Evolutionary conservation across 2,797 vertebrate genomes (phyloP), one percentile per base, ranked within the genome.

Genomic region (Lophura swinhoii): DNA sequence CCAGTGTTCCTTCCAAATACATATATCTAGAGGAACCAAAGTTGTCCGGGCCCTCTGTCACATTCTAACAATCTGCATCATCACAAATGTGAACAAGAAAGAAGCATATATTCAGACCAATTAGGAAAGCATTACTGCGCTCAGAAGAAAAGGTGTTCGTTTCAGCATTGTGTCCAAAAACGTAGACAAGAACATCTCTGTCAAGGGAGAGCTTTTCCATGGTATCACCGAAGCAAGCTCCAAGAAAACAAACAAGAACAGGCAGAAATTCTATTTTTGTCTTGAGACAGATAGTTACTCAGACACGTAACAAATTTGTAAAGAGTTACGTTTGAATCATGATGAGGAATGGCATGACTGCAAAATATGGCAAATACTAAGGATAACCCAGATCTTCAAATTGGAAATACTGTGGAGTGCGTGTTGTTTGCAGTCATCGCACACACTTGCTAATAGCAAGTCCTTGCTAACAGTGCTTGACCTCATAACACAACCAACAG

Each of bases 261-360:
- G 49, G 28, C 28, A 10, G 21, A 78, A 70, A 33, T 23, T 43
- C 5, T 63, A 0, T 0, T 59, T 86, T 62, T 60, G 12, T 64
- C 39, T 64, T 24, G 68, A 82, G 43, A 48, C 18, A 70, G 56
- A 72, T 1, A 4, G 24, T 76, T 74, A 58, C 48, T 73, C 16
- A 11, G 26, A 33, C 2, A 3, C 15, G 48, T 8, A 56, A 69
- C 2, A 44, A 10, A 76, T 79, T 9, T 29, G 44, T 13, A 33
- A 78, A 76, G 46, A 88, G 44, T 71, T 82, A 73, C 0, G 1
- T 26, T 39, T 35, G 10, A 41, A 10, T 56, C 24, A 44, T 18
- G 8, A 6, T 3, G 17, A 87, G 33, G 58, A 85, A 80, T 0
- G 0, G 17, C 26, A 72, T 0, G 1, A 76, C 44, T 7, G 13